Base-by-base conservation (phyloP, 2,113 vertebrate genomes). In the Lonchura striata region DNA sequence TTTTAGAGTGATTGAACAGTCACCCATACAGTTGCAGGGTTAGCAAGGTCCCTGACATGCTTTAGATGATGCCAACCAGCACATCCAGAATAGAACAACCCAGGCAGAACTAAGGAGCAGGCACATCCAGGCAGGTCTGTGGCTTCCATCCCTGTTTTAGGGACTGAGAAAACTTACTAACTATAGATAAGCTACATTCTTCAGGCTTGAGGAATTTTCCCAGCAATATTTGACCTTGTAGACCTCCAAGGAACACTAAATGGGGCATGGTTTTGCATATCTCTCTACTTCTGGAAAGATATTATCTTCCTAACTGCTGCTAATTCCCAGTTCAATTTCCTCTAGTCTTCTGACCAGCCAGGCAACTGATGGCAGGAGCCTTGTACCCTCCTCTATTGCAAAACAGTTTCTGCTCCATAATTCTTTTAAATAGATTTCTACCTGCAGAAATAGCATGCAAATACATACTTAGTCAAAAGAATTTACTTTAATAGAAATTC, bases 61-160 rank as follows among this genome's bases (percentile, higher is more conserved):
- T 66, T 71, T 13, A 23, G 16, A 27, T 12, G 5, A 12, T 56
- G 28, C 47, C n/a, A 49, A 12, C 3, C 1, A 35, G 13, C 11
- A 30, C 8, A 2, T 33, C 2, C 39, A 39, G 39, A 39, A 39
- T 11, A 39, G 39, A 39, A 39, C 39, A 39, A 39, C 16, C 31
- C 23, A n/a, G 79, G 27, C 16, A 41, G 13, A 37, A n/a, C 3
- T 63, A 39, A 66, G 56, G 28, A 35, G 28, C 1, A 11, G 25
- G 33, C 27, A 30, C 4, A 54, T 5, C 7, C 17, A 59, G n/a
- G 11, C 1, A 0, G 0, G 7, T 9, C 37, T 4, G 1, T 6
- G 5, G 13, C 27, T 69, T 79, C 30, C 39, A 50, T 33, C 23
- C 27, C 23, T n/a, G 17, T 17, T 68, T 46, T 44, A 8, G 15